A percentile compares a stretch with the other conserved stretches of the same genome.
These are phyloP conservation scores for Manacus vitellinus DNA, from an alignment of 2,113 vertebrate genomes.

Conservation along the genomic window DNA sequence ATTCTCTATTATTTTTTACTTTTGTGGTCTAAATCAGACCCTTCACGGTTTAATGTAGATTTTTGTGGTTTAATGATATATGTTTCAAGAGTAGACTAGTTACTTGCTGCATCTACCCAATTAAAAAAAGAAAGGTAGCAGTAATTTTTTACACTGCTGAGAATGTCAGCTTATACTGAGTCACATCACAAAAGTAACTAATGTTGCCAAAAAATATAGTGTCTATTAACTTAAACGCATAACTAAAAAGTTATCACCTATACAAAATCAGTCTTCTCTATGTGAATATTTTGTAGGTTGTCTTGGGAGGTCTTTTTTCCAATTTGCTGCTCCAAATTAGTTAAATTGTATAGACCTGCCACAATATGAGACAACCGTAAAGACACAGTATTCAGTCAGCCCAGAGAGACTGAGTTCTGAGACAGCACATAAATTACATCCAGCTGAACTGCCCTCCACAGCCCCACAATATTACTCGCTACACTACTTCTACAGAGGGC, in stretches of 20 bases:
- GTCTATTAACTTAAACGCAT: not conserved
- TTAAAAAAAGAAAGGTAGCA: not conserved
- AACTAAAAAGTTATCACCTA: not conserved
- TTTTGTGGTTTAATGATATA: slow-evolving; percentile 64
- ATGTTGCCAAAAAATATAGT: not conserved
- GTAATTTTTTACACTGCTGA: slow-evolving; percentile 6
- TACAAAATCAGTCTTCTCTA: not conserved
- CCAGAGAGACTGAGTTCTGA: not conserved
- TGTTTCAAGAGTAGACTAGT: slow-evolving; percentile 6
- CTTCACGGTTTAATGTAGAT: slow-evolving; percentile 23
- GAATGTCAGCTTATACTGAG: not conserved
- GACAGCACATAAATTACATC: not conserved
- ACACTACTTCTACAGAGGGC: not conserved
- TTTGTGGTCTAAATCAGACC: slow-evolving; percentile 42
- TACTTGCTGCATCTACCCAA: not conserved
- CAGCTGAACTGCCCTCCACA: not conserved
- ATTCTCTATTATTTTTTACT: slow-evolving; percentile 24
- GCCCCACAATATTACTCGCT: not conserved
- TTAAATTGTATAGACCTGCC: not conserved
- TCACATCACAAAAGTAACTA: not conserved
- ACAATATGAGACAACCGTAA: not conserved
- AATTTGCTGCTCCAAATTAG: not conserved
- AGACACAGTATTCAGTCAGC: not conserved
- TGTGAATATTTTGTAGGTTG: not conserved
- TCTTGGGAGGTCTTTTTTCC: not conserved